Percentiles rank a stretch among this genome's conserved stretches.
These are phyloP conservation scores for Polypedilum pembai DNA, from an alignment of 1,140 invertebrate genomes.

Conservation along the genomic window DNA sequence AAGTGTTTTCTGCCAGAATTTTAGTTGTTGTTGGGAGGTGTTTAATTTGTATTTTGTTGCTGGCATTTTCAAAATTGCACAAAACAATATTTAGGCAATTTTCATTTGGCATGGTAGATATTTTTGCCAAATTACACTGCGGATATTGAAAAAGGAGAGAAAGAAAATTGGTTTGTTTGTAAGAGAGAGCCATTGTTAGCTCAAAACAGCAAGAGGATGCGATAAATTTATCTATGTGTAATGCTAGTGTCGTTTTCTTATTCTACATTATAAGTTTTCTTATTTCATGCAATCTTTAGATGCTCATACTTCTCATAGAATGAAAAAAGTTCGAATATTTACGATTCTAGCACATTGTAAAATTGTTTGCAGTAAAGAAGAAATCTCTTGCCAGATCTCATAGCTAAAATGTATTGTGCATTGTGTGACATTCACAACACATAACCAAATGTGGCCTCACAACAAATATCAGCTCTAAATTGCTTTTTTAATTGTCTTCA, in stretches of 20 bases:
- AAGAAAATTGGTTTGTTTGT: conserved; percentile 10
- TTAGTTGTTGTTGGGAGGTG: not conserved
- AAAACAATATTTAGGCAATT: conserved; percentile 7
- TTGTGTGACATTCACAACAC: too few species aligned
- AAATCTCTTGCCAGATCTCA: too few species aligned
- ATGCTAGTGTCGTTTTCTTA: too few species aligned
- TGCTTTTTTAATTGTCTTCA: conserved; percentile 11
- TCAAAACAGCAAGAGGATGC: not conserved
- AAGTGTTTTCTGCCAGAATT: not conserved
- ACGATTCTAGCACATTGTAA: too few species aligned
- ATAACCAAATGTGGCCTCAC: too few species aligned
- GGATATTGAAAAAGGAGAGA: conserved; percentile 20
- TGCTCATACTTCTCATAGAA: too few species aligned
- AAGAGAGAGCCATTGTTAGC: not conserved
- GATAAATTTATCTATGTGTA: not conserved
- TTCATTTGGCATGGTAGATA: not conserved
- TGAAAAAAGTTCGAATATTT: too few species aligned
- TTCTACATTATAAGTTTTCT: too few species aligned
- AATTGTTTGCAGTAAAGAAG: too few species aligned
- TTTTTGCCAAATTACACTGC: conserved; percentile 23
- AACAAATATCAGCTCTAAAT: not conserved
- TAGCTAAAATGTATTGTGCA: too few species aligned
- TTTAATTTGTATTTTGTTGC: not conserved
- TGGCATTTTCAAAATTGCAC: not conserved
- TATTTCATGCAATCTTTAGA: too few species aligned